Percentiles rank a stretch among this genome's conserved stretches.
phyloP scores from a whole-genome alignment of 2,113 vertebrate genomes.

The Anhinga rufa region DNA sequence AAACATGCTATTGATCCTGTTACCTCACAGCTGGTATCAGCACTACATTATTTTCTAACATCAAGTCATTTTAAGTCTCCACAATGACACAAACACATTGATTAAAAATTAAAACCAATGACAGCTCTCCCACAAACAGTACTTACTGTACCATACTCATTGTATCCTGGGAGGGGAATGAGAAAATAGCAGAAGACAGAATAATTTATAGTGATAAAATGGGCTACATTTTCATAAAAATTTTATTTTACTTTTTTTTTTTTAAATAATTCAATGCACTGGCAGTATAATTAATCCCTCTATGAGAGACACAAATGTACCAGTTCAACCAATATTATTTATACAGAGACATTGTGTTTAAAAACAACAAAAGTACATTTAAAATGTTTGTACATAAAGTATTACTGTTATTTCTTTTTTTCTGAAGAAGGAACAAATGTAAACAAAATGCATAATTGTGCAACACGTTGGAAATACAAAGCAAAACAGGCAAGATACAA shows the following conservation, averaged over 20 bases:
- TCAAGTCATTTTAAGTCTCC: not conserved
- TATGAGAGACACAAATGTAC: constrained; percentile 76
- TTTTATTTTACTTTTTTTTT: constrained; percentile 78
- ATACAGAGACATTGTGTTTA: constrained; percentile 92
- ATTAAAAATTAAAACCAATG: constrained; percentile 59
- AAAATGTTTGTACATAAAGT: constrained; percentile 90
- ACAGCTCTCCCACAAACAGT: constrained; percentile 31
- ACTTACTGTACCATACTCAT: constrained; percentile 11
- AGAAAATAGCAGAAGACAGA: constrained; percentile 39
- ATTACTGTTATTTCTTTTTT: constrained; percentile 79
- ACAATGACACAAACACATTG: constrained; percentile 22
- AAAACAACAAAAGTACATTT: constrained; percentile 93
- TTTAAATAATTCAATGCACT: constrained; percentile 82
- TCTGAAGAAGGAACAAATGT: constrained; percentile 88
- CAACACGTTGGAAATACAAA: constrained; percentile 88
- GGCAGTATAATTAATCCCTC: constrained; percentile 80
- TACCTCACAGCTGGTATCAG: not conserved
- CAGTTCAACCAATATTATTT: constrained; percentile 89
- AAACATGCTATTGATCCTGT: not conserved
- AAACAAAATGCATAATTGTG: constrained; percentile 84
- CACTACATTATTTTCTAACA: not conserved
- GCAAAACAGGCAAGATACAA: constrained; percentile 81
- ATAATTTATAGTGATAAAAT: constrained; percentile 63
- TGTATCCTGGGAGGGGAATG: constrained; percentile 6
- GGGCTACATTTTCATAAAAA: constrained; percentile 78